Evolutionary conservation across 2,797 vertebrate genomes (phyloP).

Genomic region (Pelodytes ibericus): DNA sequence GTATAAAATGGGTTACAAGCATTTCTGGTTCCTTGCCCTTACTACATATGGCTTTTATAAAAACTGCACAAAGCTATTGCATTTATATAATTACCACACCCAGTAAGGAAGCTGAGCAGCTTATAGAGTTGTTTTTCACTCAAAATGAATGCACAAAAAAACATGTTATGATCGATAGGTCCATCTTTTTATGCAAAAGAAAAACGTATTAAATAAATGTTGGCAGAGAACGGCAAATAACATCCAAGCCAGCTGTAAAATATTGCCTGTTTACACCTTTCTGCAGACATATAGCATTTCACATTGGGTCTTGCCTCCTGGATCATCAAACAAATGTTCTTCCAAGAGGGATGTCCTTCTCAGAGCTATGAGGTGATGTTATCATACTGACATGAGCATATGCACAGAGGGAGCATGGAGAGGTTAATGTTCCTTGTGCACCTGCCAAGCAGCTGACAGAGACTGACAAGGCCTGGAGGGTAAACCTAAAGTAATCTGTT

Average conservation of each 20-base stretch:
- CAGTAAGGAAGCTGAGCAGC: not conserved
- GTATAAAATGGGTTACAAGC: no score
- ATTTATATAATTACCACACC: not conserved
- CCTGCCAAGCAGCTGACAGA: slow-evolving; percentile 44
- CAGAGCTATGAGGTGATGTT: slow-evolving; percentile 30
- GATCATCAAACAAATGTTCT: slow-evolving; percentile 22
- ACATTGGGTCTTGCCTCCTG: slow-evolving; percentile 19
- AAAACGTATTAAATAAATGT: no score
- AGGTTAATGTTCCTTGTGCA: slow-evolving; percentile 24
- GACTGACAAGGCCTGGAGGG: not conserved
- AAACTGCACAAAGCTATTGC: not conserved
- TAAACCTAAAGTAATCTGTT: slow-evolving; percentile 24
- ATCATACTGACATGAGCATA: slow-evolving; percentile 28
- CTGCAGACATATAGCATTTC: slow-evolving; percentile 30
- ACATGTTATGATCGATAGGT: not conserved
- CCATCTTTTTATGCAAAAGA: no score
- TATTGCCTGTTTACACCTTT: slow-evolving; percentile 13
- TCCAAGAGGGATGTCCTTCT: slow-evolving; percentile 20
- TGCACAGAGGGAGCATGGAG: slow-evolving; percentile 16
- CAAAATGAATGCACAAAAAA: not conserved
- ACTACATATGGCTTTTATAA: no score
- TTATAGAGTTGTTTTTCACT: not conserved
- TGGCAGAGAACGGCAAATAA: no score
- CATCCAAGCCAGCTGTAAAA: not conserved
- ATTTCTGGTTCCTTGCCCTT: no score